Evolutionary conservation across 2,113 vertebrate genomes (phyloP).

Genomic region (Lota lota): DNA sequence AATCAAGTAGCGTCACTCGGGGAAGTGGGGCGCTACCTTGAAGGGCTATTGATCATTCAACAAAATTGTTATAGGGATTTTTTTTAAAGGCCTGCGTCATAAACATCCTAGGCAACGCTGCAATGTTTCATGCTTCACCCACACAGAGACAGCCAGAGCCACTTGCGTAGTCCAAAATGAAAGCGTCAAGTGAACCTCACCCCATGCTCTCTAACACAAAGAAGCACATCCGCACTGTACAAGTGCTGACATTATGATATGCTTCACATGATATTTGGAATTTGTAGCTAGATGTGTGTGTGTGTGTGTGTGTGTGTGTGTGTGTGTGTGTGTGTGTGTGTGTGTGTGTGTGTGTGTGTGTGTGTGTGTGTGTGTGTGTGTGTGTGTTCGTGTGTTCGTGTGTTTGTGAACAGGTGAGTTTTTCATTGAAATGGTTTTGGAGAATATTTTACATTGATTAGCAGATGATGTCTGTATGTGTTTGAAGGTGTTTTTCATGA

Average conservation of each 20-base stretch:
- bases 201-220: neutral
- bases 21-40: neutral
- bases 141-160: constrained; percentile 51
- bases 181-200: constrained; percentile 14
- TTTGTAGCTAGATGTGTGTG: neutral
- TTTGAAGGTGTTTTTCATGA: constrained; percentile 2
- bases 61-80: neutral
- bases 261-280: neutral
- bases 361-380: constrained; percentile 6
- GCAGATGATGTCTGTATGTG: neutral
- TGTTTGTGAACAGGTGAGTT: neutral
- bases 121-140: constrained; percentile 63
- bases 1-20: too few relatives aligned
- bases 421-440: too few relatives aligned
- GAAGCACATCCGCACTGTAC: neutral
- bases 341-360: neutral
- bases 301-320: constrained; percentile 6
- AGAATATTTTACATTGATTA: too few relatives aligned
- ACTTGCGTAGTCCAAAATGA: constrained; percentile 30
- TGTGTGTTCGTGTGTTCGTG: constrained; percentile 6
- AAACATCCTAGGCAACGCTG: constrained; percentile 35
- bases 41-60: neutral
- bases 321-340: constrained; percentile 6
- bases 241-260: too few relatives aligned
- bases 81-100: neutral